Evolutionary conservation across 1,140 invertebrate genomes (phyloP).

Genomic region (Dinoponera quadriceps): DNA sequence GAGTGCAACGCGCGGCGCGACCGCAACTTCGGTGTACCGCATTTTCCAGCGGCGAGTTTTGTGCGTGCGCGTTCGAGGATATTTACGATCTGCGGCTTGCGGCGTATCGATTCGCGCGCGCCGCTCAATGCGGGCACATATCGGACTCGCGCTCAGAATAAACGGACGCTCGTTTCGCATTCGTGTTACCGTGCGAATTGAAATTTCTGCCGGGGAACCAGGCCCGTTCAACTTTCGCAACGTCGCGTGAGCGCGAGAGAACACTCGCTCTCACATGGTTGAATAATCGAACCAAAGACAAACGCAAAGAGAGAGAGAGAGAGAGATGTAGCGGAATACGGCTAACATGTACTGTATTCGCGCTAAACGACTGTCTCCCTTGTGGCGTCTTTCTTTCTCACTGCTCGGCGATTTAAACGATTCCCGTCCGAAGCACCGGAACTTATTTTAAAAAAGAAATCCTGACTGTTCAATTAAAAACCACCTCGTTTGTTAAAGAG

Average conservation of each 20-base stretch:
- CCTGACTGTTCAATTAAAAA: too few relatives aligned
- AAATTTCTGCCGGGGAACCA: background rate
- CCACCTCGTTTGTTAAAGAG: background rate
- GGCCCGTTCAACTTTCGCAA: too few relatives aligned
- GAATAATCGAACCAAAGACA: too few relatives aligned
- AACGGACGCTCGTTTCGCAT: slow-evolving; percentile 10
- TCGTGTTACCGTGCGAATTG: background rate
- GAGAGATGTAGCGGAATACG: too few relatives aligned
- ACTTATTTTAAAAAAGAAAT: background rate
- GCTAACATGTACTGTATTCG: too few relatives aligned
- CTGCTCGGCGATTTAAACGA: background rate
- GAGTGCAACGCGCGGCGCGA: slow-evolving; percentile 55
- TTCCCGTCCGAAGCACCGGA: background rate
- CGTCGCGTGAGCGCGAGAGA: too few relatives aligned
- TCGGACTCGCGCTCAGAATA: slow-evolving; percentile 7
- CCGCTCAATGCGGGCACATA: background rate
- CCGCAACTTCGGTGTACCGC: slow-evolving; percentile 61
- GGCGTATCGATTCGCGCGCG: slow-evolving; percentile 64
- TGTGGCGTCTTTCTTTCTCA: too few relatives aligned
- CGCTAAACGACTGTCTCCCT: too few relatives aligned
- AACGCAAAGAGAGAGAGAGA: too few relatives aligned
- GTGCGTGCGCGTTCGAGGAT: slow-evolving; percentile 45
- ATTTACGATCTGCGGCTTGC: slow-evolving; percentile 72
- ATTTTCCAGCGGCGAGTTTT: slow-evolving; percentile 62
- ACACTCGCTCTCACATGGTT: too few relatives aligned